These are phyloP conservation scores for Spea bombifrons DNA, from an alignment of 2,113 vertebrate species.

Conservation along the genomic window DNA sequence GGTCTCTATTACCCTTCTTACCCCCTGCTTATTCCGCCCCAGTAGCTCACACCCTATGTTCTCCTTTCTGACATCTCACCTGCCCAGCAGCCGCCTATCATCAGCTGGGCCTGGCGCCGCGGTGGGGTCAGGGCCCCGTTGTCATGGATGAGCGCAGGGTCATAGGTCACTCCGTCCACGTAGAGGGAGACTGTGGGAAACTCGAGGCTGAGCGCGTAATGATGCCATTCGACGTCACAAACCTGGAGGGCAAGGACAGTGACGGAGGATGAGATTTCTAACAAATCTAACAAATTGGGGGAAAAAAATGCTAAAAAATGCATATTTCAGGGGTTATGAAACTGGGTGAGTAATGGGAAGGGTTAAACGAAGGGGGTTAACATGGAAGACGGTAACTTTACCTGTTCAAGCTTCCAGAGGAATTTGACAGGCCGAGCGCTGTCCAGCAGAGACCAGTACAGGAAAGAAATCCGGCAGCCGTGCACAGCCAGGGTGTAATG, in stretches of 20 bases:
- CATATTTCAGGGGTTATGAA: too few relatives aligned
- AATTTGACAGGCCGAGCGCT: constrained; percentile 92
- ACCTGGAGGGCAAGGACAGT: constrained; percentile 62
- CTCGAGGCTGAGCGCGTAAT: constrained; percentile 92
- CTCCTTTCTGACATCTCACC: constrained; percentile 57
- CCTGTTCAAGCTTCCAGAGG: constrained; percentile 98
- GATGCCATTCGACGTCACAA: constrained; percentile 96
- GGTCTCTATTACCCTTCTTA: neutral
- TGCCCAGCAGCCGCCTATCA: constrained; percentile 91
- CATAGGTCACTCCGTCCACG: constrained; percentile 91
- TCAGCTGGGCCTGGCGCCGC: constrained; percentile 74
- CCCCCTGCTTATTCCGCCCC: neutral
- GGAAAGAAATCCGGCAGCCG: constrained; percentile 90
- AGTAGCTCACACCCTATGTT: neutral
- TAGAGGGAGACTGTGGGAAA: constrained; percentile 92
- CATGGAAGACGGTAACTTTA: constrained; percentile 50
- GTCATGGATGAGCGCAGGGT: constrained; percentile 95
- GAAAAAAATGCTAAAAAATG: too few relatives aligned
- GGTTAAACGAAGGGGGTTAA: too few relatives aligned
- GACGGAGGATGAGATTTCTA: neutral
- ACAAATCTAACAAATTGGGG: too few relatives aligned
- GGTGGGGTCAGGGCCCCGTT: constrained; percentile 91
- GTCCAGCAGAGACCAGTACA: constrained; percentile 91
- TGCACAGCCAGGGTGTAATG: constrained; percentile 93
- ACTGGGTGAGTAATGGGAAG: too few relatives aligned